These are phyloP conservation scores for Zaprionus lineosus DNA, from an alignment of 2,888 invertebrate genomes.

Conservation along the genomic window DNA sequence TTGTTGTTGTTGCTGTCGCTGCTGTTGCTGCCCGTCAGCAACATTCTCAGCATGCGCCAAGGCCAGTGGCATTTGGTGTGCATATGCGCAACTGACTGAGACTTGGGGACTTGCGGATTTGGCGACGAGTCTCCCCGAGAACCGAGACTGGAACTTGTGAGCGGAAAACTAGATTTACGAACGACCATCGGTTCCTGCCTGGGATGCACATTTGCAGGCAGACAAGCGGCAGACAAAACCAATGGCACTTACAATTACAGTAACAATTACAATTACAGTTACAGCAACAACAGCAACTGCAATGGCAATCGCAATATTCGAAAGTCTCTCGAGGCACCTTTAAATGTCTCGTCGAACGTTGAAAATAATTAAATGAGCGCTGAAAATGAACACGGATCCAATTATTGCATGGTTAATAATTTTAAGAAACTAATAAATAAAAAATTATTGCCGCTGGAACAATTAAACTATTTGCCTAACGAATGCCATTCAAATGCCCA, in stretches of 20 bases:
- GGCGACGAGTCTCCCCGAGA: too few species aligned
- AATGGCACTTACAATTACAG: background rate
- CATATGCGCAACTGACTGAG: background rate
- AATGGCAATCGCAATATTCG: background rate
- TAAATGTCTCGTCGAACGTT: background rate
- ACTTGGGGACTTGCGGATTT: too few species aligned
- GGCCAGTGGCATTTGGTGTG: conserved; percentile 69
- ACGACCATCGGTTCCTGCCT: background rate
- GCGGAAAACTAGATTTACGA: conserved; percentile 37
- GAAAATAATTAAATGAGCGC: background rate
- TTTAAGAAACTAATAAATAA: background rate
- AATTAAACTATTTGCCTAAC: conserved; percentile 47
- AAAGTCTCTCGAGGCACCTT: too few species aligned
- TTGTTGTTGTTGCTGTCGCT: conserved; percentile 17
- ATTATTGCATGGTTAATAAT: background rate
- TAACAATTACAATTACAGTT: conserved; percentile 3
- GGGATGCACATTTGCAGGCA: conserved; percentile 5
- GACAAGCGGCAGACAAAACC: background rate
- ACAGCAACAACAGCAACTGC: background rate
- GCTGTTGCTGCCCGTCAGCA: conserved; percentile 44
- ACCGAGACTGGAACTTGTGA: conserved; percentile 60
- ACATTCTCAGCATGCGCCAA: conserved; percentile 76
- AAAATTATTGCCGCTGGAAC: conserved; percentile 27
- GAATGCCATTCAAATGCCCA: conserved; percentile 16
- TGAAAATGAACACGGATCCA: background rate